Evolutionary conservation across 2,888 invertebrate genomes (phyloP).

Genomic region (Drosophila koepferae): DNA sequence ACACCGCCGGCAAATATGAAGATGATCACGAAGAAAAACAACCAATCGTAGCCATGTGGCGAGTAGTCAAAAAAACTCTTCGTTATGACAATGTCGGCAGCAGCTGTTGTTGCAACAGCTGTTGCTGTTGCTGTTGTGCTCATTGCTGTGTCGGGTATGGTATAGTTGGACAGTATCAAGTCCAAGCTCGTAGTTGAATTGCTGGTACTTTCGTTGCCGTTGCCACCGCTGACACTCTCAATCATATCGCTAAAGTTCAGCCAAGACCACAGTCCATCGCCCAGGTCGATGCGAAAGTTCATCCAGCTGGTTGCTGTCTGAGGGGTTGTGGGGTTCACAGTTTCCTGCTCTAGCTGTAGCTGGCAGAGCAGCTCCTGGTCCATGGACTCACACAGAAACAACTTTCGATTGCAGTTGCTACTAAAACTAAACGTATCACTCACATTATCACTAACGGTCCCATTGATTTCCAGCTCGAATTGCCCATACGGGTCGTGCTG

Average conservation of each 20-base stretch:
- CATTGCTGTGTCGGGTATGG: slow-evolving; percentile 49
- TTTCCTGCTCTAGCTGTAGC: slow-evolving; percentile 6
- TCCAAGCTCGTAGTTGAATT: slow-evolving; percentile 56
- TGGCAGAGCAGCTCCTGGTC: slow-evolving; percentile 46
- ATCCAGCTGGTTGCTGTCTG: slow-evolving; percentile 23
- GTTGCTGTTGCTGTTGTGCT: slow-evolving; percentile 23
- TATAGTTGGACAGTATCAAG: slow-evolving; percentile 69
- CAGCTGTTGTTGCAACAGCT: slow-evolving; percentile 13
- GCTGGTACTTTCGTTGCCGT: slow-evolving; percentile 31
- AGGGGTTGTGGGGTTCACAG: neutral
- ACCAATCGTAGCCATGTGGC: slow-evolving; percentile 89
- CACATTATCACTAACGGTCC: slow-evolving; percentile 67
- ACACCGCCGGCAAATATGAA: slow-evolving; percentile 95
- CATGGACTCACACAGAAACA: slow-evolving; percentile 48
- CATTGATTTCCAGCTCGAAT: slow-evolving; percentile 81
- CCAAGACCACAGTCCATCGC: slow-evolving; percentile 64
- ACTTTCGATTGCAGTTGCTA: slow-evolving; percentile 38
- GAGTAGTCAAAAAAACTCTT: slow-evolving; percentile 64
- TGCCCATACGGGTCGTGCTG: slow-evolving; percentile 78
- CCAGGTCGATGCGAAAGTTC: slow-evolving; percentile 64
- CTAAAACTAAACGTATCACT: slow-evolving; percentile 68
- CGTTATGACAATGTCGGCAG: slow-evolving; percentile 34
- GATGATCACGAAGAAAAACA: slow-evolving; percentile 92
- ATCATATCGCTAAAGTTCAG: slow-evolving; percentile 62
- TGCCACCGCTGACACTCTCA: slow-evolving; percentile 28